These are phyloP conservation scores for Euspilapteryx auroguttella DNA, from an alignment of 2,888 invertebrate genomes.

Conservation along the genomic window DNA sequence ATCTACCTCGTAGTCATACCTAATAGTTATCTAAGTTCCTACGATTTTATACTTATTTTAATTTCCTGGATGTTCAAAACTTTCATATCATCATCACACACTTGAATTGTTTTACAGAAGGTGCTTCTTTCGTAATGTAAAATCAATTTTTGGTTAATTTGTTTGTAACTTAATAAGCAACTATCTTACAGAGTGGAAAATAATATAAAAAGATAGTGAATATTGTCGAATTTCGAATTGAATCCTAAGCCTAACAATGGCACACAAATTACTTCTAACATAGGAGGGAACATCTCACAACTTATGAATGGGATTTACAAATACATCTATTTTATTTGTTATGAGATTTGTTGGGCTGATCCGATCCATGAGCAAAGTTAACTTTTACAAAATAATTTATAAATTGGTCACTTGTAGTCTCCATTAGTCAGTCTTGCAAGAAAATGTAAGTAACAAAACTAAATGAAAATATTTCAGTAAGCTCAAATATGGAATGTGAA, in stretches of 20 bases:
- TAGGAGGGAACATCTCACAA: constrained; percentile 58
- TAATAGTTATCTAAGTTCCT: too few species aligned
- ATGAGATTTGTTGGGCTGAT: too few species aligned
- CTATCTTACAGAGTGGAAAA: constrained; percentile 3
- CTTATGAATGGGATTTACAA: constrained; percentile 15
- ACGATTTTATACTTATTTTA: too few species aligned
- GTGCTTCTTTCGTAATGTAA: too few species aligned
- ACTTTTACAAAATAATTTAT: too few species aligned
- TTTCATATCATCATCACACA: too few species aligned
- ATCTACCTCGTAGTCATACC: too few species aligned
- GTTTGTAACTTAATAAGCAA: background rate
- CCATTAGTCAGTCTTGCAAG: constrained; percentile 50
- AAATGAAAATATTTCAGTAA: too few species aligned
- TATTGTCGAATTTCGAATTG: constrained; percentile 45
- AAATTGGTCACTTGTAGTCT: constrained; percentile 38
- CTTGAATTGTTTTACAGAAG: too few species aligned
- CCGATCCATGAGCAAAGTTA: too few species aligned
- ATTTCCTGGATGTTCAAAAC: background rate
- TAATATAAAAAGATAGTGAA: constrained; percentile 20
- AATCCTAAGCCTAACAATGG: constrained; percentile 51
- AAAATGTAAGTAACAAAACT: constrained; percentile 34
- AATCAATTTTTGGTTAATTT: background rate
- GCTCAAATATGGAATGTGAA: constrained; percentile 38
- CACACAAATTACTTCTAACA: constrained; percentile 51
- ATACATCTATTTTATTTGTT: background rate